Evolutionary conservation across 2,113 vertebrate species (phyloP).

Genomic region (Cyanistes caeruleus): DNA sequence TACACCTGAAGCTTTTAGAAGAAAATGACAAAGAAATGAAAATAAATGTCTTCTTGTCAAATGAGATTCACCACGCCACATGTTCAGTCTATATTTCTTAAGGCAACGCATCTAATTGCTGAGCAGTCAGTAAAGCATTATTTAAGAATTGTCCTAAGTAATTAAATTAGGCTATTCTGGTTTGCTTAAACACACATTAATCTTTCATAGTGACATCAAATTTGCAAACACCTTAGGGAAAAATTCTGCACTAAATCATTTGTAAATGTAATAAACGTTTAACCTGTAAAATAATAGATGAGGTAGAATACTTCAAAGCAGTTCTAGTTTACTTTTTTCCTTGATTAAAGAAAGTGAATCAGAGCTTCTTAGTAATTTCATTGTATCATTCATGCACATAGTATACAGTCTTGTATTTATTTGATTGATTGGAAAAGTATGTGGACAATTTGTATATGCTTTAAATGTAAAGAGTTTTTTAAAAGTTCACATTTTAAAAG

Average conservation of each 20-base stretch:
- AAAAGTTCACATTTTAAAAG: background rate
- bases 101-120: slow-evolving; percentile 40
- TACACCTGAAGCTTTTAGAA: background rate
- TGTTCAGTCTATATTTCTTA: slow-evolving; percentile 38
- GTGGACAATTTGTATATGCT: background rate
- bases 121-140: slow-evolving; percentile 43
- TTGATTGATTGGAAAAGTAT: background rate
- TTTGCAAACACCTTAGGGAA: slow-evolving; percentile 53
- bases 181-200: slow-evolving; percentile 64
- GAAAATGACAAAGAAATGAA: background rate
- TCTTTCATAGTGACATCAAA: slow-evolving; percentile 56
- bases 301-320: slow-evolving; percentile 30
- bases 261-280: slow-evolving; percentile 58
- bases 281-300: slow-evolving; percentile 45
- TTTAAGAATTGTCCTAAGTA: slow-evolving; percentile 67
- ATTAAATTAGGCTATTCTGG: slow-evolving; percentile 65
- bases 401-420: background rate
- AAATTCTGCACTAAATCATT: slow-evolving; percentile 41
- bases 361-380: background rate
- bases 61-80: background rate
- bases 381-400: background rate
- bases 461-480: background rate
- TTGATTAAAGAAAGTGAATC: background rate
- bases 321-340: background rate
- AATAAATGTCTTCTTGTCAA: slow-evolving; percentile 1